Percentiles rank a stretch among this genome's conserved stretches.
These are phyloP conservation scores for Danio albolineatus DNA, from an alignment of 2,797 vertebrate genomes.

Conservation along the genomic window DNA sequence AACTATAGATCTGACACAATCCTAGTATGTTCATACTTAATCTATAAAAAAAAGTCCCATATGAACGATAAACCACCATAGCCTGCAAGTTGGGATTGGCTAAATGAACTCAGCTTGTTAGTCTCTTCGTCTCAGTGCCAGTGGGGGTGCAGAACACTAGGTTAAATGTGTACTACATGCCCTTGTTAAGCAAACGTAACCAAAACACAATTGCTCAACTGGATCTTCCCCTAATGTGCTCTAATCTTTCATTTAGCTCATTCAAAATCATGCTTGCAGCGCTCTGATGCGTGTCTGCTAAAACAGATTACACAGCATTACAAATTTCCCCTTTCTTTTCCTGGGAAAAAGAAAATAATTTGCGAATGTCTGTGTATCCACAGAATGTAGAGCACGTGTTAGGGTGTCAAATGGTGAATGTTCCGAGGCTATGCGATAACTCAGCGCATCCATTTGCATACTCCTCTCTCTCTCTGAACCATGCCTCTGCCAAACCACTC, in stretches of 20 bases:
- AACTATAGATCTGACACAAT: neutral
- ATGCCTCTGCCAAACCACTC: constrained; percentile 9
- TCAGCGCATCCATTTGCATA: constrained; percentile 26
- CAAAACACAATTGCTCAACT: constrained; percentile 20
- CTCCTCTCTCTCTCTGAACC: neutral
- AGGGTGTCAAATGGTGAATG: neutral
- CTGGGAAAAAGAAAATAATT: neutral
- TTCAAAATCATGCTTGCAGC: constrained; percentile 63
- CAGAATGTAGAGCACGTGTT: neutral
- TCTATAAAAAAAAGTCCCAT: neutral
- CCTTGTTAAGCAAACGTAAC: neutral
- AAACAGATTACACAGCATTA: constrained; percentile 71
- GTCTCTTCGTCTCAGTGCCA: constrained; percentile 14
- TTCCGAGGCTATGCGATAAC: neutral
- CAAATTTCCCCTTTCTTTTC: constrained; percentile 37
- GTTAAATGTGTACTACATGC: neutral
- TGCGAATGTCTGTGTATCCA: constrained; percentile 21
- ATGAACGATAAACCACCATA: neutral
- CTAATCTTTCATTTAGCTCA: constrained; percentile 60
- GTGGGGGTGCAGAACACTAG: neutral
- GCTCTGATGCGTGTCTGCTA: constrained; percentile 58
- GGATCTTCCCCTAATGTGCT: constrained; percentile 28
- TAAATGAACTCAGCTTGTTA: constrained; percentile 31
- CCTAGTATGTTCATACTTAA: neutral
- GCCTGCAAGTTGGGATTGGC: constrained; percentile 11